Base-by-base conservation (phyloP, 2,888 invertebrate genomes). In the Esperia sulphurella region DNA sequence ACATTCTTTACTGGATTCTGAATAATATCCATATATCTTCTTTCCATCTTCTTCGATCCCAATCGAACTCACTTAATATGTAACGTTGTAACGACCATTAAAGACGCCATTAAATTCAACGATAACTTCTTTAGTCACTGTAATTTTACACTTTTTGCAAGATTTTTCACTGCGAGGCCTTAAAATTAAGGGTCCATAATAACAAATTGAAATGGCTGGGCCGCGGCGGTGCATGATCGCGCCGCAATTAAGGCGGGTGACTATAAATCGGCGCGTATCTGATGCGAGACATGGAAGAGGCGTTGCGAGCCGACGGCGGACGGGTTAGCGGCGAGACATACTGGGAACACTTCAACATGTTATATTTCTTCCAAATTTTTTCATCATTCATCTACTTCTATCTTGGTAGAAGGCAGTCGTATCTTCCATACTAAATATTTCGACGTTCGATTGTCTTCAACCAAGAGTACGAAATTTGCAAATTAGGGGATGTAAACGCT, bases 221-320 rank as follows among this genome's bases (percentile, higher is more conserved):
- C 73, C 67, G 48, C 39, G 43, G 65, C 65, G 60, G 60, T 59
- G 71, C 63, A 65, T 68, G 74, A 67, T 71, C 72, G 73, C 61
- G 50, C 61, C 61, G 74, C 83, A 85, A 87, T 87, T 85, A 87
- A 81, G 86, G 83, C 82, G 83, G 79, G 65, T 48, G 70, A 61
- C 75, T 67, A 83, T 87, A 87, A 85, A 87, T 87, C 76, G 74
- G 65, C 61, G 69, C 68, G 71, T 75, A 80, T 82, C 80, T 75
- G 84, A 83, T 79, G 73, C 71, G 70, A 66, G 71, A 87, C 87
- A 87, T 83, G 87, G 71, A 87, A 87, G 83, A 83, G 87, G 86
- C 87, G 87, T 82, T 71, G 70, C 70, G 71, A 46, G 58, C 71
- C 68, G 70, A 58, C 69, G 70, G 75, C 74, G 68, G 52, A 57